A percentile compares a stretch with the other conserved stretches of the same genome.
Conservation (phyloP, 92 coral and sea anemone genomes). For the Zoanthus gigantus region DNA sequence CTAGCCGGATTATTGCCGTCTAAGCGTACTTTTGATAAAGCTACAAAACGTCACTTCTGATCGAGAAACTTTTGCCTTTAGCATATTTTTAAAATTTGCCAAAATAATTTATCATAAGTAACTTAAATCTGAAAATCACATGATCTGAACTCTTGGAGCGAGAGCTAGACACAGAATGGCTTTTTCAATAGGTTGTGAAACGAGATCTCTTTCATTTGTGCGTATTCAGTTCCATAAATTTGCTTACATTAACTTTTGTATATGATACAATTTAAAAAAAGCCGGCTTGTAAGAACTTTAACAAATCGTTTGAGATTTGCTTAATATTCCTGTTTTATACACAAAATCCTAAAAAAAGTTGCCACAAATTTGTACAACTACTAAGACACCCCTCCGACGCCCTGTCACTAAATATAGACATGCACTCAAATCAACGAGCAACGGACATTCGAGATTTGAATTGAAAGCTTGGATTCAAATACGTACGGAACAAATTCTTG, state of each 20-base stretch:
- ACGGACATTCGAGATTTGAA: constrained; percentile 98
- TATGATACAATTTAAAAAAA: not conserved
- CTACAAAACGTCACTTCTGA: not conserved
- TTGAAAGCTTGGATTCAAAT: constrained; percentile 63
- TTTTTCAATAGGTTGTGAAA: constrained; percentile 35
- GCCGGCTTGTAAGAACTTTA: not conserved
- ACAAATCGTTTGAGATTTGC: not conserved
- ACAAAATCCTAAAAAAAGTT: not conserved
- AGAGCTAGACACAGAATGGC: constrained; percentile 25
- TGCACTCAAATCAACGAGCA: constrained; percentile 40
- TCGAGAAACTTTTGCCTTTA: not conserved
- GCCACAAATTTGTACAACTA: constrained; percentile 9
- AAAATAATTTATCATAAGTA: not conserved
- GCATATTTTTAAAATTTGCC: not conserved
- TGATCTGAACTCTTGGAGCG: constrained; percentile 1
- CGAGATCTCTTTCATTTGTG: constrained; percentile 48
- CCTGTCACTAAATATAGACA: constrained; percentile 50
- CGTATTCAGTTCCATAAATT: constrained; percentile 65
- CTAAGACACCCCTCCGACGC: constrained; percentile 47
- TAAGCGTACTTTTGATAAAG: constrained; percentile 3
- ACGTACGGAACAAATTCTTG: constrained; percentile 19
- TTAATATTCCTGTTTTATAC: not conserved
- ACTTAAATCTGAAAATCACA: not conserved
- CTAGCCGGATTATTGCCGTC: not conserved
- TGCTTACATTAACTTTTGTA: constrained; percentile 57